Evolutionary conservation across 2,888 invertebrate species (phyloP).

Genomic region (Kryphioiulus occultus): DNA sequence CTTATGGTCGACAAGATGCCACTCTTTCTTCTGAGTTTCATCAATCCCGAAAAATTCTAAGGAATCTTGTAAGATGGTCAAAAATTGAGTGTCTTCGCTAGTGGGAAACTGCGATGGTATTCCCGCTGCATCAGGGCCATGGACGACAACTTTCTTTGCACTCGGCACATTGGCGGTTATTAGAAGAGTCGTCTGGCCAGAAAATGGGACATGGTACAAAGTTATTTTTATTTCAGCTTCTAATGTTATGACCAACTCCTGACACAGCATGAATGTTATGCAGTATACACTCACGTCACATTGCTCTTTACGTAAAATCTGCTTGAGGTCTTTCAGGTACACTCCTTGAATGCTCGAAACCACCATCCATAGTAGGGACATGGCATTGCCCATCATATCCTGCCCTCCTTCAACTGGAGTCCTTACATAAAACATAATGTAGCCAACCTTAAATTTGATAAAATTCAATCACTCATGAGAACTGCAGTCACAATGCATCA

Average conservation of each 20-base stretch:
- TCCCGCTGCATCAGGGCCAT: slow-evolving; percentile 91
- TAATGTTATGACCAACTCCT: not conserved
- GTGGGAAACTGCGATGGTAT: slow-evolving; percentile 99
- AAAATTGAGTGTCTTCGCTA: slow-evolving; percentile 96
- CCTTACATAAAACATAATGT: slow-evolving; percentile 98
- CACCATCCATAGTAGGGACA: slow-evolving; percentile 97
- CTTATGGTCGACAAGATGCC: slow-evolving; percentile 97
- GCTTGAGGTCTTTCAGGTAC: slow-evolving; percentile 99
- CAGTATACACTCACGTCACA: slow-evolving; percentile 84
- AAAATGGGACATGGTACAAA: not conserved
- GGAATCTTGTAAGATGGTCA: slow-evolving; percentile 92
- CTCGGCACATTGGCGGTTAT: slow-evolving; percentile 99
- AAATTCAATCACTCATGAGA: not conserved
- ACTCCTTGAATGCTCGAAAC: slow-evolving; percentile 99
- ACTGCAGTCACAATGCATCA: not conserved
- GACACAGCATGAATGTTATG: not conserved
- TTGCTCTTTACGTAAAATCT: slow-evolving; percentile 97
- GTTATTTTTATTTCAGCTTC: not conserved
- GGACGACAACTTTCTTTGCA: slow-evolving; percentile 97
- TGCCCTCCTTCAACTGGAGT: slow-evolving; percentile 96
- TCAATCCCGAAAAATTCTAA: slow-evolving; percentile 97
- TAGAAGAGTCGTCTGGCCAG: slow-evolving; percentile 78
- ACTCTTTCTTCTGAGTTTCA: slow-evolving; percentile 84
- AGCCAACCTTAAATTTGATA: slow-evolving; percentile 73
- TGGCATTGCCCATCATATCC: slow-evolving; percentile 90